phyloP scores from a whole-genome alignment of 2,888 invertebrate species.

The Melanostoma mellinum region DNA sequence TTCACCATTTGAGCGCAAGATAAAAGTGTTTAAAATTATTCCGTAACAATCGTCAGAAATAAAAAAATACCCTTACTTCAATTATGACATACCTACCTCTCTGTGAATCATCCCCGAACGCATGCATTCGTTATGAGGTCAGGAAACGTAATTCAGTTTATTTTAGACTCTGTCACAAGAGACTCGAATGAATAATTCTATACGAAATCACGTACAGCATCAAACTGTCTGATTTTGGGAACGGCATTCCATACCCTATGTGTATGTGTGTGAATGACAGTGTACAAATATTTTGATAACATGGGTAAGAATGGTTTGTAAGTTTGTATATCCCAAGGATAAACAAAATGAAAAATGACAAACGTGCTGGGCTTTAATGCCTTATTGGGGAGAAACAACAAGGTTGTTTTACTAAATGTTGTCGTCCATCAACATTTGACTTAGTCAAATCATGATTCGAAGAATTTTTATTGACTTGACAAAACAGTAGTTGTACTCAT shows the following conservation, averaged over 20 bases:
- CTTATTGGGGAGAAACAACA: constrained; percentile 1
- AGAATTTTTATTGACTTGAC: not conserved
- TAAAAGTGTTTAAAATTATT: constrained; percentile 18
- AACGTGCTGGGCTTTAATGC: constrained; percentile 36
- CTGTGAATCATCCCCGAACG: constrained; percentile 15
- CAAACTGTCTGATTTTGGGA: constrained; percentile 3
- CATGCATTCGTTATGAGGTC: constrained; percentile 62
- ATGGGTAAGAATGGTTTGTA: constrained; percentile 28
- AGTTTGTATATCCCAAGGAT: constrained; percentile 36
- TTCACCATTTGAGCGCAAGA: constrained; percentile 11
- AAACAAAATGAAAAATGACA: constrained; percentile 43
- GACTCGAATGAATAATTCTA: constrained; percentile 34
- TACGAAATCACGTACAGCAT: constrained; percentile 31
- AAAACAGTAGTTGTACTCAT: too few species aligned
- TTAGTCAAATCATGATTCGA: not conserved
- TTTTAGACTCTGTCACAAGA: constrained; percentile 36
- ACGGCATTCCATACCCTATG: constrained; percentile 1
- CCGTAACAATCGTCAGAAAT: constrained; percentile 6
- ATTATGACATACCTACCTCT: constrained; percentile 11
- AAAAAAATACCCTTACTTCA: constrained; percentile 18
- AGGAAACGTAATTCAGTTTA: constrained; percentile 51
- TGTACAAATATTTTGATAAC: constrained; percentile 42
- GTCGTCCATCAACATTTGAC: constrained; percentile 16
- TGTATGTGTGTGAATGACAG: not conserved
- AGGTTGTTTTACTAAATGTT: constrained; percentile 17